Base-by-base conservation (phyloP, 2,888 invertebrate species). In the Thereva nobilitata region DNA sequence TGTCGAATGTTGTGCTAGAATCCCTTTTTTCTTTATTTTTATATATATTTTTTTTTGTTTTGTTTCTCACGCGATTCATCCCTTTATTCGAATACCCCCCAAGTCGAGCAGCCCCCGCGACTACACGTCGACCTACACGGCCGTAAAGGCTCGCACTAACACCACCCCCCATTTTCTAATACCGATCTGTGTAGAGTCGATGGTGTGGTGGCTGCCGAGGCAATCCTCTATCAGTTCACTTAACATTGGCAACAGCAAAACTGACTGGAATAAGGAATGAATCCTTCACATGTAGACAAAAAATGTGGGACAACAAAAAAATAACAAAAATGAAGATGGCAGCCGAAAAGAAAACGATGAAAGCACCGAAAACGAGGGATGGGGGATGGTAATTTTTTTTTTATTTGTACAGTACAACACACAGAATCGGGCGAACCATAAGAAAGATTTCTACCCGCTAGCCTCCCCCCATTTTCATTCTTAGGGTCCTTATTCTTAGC, bases 291-390 rank as follows among this genome's bases (percentile, higher is more conserved):
- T 61, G 61, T 41, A 61, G 61, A 50, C 49, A 61, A 61, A 61
- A 59, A 61, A 50, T 50, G 41, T 50, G 34, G 50, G 50, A 61
- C 49, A 61, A 61, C 23, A 23, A 23, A 23, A 61, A 57, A 61
- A 61, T 61, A 61, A 61, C 61, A 61, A 61, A 61, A 61, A 61
- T 61, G 50, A 41, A 47, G 23, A 61, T 50, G 61, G n/a, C 23
- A 37, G 23, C 6, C 40, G 4, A 41, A 40, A 49, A 40, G 41
- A 50, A 34, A n/a, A 50, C 34, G 23, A 9, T 12, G 35, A 40
- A 23, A 40, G 7, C 34, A 23, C 23, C 23, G 41, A 44, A 59
- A 37, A 37, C 5, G 38, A 8, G 12, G 23, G 40, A 12, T 38
- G 38, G 8, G 47, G 40, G 38, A n/a, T 38, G 50, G 38, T 50